Evolutionary conservation across 2,797 vertebrate species (phyloP).

Genomic region (Macropus fuliginosus): DNA sequence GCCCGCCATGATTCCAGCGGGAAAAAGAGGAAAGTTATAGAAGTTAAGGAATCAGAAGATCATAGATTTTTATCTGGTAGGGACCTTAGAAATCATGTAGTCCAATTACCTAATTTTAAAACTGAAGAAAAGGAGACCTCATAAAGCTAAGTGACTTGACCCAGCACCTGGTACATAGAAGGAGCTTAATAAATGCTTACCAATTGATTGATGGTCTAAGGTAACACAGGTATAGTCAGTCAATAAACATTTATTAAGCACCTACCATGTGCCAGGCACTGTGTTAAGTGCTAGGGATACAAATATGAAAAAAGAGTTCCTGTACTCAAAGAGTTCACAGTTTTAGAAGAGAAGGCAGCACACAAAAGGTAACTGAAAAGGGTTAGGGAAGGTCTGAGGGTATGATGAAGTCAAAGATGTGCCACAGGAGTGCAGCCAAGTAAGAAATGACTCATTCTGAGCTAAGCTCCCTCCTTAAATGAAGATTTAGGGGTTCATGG

Average conservation of each 20-base stretch:
- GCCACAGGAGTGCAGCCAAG: neutral
- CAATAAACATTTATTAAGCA: neutral
- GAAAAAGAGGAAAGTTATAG: neutral
- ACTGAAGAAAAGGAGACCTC: neutral
- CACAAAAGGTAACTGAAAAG: no score
- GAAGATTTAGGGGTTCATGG: neutral
- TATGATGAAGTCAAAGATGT: neutral
- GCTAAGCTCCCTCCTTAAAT: neutral
- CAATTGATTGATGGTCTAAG: neutral
- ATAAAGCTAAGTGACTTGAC: neutral
- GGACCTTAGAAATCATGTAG: neutral
- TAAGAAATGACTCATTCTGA: neutral
- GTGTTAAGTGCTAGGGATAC: neutral
- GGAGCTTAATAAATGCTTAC: neutral
- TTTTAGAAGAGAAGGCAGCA: neutral
- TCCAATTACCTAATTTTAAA: neutral
- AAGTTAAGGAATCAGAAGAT: neutral
- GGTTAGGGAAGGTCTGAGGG: neutral
- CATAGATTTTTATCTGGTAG: neutral
- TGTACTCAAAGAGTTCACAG: neutral
- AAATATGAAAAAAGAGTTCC: neutral
- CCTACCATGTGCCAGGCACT: no score
- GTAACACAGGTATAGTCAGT: neutral
- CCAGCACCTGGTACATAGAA: neutral
- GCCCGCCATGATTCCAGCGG: no score